Conservation (phyloP, 1,140 invertebrate genomes). For the Rhynchophorus ferrugineus region DNA sequence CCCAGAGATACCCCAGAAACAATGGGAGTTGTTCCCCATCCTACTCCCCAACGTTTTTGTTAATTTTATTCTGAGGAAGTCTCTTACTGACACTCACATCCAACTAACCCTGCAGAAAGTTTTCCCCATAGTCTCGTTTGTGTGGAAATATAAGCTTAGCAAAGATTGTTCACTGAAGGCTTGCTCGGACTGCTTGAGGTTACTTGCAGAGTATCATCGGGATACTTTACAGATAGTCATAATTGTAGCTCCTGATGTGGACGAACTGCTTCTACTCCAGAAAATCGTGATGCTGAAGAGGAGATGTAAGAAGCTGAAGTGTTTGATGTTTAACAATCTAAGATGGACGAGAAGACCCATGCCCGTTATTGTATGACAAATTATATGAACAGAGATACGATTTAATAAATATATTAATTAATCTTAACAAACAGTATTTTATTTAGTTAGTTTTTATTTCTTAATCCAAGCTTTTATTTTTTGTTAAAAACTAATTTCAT, state of each 20-base stretch:
- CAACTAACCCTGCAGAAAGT: conserved; percentile 5
- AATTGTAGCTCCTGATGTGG: neutral
- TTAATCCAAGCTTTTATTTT: no score
- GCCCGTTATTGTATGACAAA: no score
- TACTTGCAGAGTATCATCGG: neutral
- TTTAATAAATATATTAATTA: no score
- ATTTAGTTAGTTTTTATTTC: no score
- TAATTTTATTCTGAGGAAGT: conserved; percentile 13
- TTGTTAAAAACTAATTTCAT: no score
- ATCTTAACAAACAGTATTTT: no score
- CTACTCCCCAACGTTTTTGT: conserved; percentile 12
- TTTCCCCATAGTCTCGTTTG: conserved; percentile 7
- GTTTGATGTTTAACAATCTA: neutral
- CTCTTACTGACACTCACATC: conserved; percentile 3
- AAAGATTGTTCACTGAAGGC: conserved; percentile 3
- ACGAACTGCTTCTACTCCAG: neutral
- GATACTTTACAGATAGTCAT: neutral
- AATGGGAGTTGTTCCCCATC: conserved; percentile 13
- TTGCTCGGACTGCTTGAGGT: neutral
- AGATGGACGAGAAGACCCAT: no score
- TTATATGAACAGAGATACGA: no score
- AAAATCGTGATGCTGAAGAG: neutral
- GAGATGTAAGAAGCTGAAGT: neutral
- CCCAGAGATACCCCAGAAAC: conserved; percentile 1
- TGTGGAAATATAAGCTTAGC: conserved; percentile 5